Percentiles rank a stretch among this genome's conserved stretches.
phyloP scores from a whole-genome alignment of 2,888 invertebrate species.

The Colostygia pectinataria region DNA sequence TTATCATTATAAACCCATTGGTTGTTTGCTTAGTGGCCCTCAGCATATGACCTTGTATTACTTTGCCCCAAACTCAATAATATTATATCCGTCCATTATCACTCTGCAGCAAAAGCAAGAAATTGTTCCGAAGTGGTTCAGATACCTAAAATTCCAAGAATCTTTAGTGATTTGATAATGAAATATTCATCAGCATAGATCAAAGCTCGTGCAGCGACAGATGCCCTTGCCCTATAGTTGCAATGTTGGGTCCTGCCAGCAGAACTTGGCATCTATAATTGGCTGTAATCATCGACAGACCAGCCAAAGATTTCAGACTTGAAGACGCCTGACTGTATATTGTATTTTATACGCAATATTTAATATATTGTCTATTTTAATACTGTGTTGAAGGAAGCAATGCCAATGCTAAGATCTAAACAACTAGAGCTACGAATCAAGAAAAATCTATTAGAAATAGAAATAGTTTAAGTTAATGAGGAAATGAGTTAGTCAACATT shows the following conservation, averaged over 20 bases:
- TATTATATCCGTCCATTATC: too few species aligned
- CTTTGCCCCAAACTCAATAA: too few species aligned
- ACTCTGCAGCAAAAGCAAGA: too few species aligned
- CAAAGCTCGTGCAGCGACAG: conserved; percentile 29
- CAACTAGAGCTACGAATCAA: too few species aligned
- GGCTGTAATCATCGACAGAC: conserved; percentile 50
- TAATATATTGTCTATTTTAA: neutral
- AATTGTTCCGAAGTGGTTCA: neutral
- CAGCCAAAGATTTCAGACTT: conserved; percentile 74
- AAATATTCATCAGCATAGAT: conserved; percentile 16
- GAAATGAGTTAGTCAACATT: too few species aligned
- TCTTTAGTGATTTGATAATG: conserved; percentile 25
- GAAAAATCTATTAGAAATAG: too few species aligned
- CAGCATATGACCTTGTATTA: too few species aligned
- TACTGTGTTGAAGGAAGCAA: too few species aligned
- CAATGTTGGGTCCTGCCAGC: conserved; percentile 66
- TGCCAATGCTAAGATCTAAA: too few species aligned
- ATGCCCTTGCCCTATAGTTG: conserved; percentile 44
- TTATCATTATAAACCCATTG: too few species aligned
- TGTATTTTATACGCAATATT: conserved; percentile 2
- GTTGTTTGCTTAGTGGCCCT: too few species aligned
- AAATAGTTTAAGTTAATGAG: too few species aligned
- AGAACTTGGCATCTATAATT: conserved; percentile 63
- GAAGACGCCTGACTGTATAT: conserved; percentile 63
- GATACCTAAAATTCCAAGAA: neutral